These are phyloP conservation scores for Phaenicophaeus curvirostris DNA, from an alignment of 2,797 vertebrate species.

Conservation along the genomic window DNA sequence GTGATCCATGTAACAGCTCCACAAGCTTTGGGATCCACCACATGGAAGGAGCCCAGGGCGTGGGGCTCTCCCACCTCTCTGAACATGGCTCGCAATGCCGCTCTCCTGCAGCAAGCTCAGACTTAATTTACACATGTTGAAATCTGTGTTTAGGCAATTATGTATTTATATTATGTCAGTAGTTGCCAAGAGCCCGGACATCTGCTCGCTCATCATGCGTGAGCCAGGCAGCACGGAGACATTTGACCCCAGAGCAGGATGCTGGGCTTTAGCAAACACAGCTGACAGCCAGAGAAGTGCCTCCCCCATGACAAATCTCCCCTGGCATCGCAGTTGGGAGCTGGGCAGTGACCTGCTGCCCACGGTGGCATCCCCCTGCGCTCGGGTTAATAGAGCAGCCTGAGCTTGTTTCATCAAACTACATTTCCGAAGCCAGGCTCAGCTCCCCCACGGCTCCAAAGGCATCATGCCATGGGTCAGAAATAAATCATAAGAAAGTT, in stretches of 20 bases:
- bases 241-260: constrained; percentile 14
- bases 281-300: neutral
- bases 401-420: neutral
- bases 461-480: neutral
- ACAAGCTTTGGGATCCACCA: neutral
- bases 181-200: constrained; percentile 43
- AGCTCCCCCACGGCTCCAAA: neutral
- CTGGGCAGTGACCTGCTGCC: neutral
- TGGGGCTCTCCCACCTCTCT: neutral
- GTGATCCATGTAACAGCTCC: neutral
- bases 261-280: neutral
- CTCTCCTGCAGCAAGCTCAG: constrained; percentile 19
- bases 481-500: neutral
- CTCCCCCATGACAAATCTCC: neutral
- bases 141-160: constrained; percentile 42
- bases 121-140: constrained; percentile 21
- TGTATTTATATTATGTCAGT: constrained; percentile 55
- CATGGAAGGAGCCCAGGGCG: accelerated
- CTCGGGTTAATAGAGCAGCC: neutral
- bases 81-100: neutral
- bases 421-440: accelerated
- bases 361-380: neutral
- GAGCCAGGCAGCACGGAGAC: neutral
- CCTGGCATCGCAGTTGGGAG: accelerated
- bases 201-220: constrained; percentile 15